These are phyloP conservation scores for Rhabditoides inermis DNA, from an alignment of 2,888 invertebrate species.

Conservation along the genomic window DNA sequence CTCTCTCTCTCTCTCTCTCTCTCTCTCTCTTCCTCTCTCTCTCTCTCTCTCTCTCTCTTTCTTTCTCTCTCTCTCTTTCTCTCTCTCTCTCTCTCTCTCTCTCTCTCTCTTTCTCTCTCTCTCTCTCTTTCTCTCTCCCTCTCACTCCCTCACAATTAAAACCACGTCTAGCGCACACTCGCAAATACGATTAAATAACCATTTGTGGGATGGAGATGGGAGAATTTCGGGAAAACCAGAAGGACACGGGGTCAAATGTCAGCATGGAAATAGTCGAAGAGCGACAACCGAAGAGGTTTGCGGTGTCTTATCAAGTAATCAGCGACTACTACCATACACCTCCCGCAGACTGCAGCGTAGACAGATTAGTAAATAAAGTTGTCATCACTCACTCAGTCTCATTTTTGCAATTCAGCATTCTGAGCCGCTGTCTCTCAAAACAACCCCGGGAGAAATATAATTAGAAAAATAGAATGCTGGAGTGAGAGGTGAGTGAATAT, in stretches of 20 bases:
- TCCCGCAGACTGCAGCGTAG: too few relatives aligned
- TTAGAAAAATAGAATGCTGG: too few relatives aligned
- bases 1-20: background rate
- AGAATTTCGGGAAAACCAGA: background rate
- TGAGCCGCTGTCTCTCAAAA: too few relatives aligned
- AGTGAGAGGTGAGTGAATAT: too few relatives aligned
- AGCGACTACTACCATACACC: too few relatives aligned
- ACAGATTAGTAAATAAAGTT: too few relatives aligned
- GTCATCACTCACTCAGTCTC: too few relatives aligned
- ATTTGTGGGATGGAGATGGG: conserved; percentile 4
- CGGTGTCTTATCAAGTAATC: too few relatives aligned
- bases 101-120: background rate
- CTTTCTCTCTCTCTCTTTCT: background rate
- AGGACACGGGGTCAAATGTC: conserved; percentile 1
- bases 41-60: background rate
- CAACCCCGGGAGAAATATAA: too few relatives aligned
- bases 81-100: background rate
- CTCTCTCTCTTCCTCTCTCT: background rate
- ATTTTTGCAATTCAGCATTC: too few relatives aligned
- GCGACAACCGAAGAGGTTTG: too few relatives aligned
- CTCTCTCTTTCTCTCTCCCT: background rate
- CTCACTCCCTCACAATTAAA: background rate
- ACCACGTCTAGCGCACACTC: background rate
- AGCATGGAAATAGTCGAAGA: conserved; percentile 1
- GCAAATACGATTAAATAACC: too few relatives aligned